A percentile compares a stretch with the other conserved stretches of the same genome.
These are phyloP conservation scores for Arctocebus calabarensis DNA, from an alignment of 2,797 vertebrate species.

Conservation along the genomic window DNA sequence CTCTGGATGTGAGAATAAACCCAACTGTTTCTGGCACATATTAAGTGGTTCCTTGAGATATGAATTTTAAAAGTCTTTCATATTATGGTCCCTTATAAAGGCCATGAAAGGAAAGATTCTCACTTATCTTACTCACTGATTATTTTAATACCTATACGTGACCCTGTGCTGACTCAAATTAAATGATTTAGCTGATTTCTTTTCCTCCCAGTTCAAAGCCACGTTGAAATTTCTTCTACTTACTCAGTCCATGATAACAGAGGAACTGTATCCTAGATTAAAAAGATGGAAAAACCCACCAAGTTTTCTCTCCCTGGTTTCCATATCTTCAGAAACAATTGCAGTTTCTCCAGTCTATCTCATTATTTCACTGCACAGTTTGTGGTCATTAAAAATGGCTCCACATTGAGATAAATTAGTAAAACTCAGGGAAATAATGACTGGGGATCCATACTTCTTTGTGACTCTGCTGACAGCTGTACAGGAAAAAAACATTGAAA, in stretches of 20 bases:
- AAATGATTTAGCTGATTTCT: slow-evolving; percentile 22
- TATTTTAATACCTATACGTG: not conserved
- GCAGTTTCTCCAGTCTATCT: not conserved
- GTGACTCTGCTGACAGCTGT: not conserved
- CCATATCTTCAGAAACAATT: not conserved
- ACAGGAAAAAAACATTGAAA: not conserved
- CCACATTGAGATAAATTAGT: not conserved
- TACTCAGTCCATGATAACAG: not conserved
- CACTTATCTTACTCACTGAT: slow-evolving; percentile 42
- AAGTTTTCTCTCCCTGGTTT: not conserved
- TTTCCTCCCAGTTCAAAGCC: slow-evolving; percentile 2
- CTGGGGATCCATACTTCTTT: not conserved
- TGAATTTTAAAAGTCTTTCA: not conserved
- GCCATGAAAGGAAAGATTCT: slow-evolving; percentile 40
- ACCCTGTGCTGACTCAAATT: not conserved
- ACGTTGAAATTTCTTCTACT: not conserved
- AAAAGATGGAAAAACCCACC: not conserved
- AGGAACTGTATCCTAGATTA: not conserved
- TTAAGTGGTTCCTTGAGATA: not conserved
- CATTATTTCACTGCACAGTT: not conserved
- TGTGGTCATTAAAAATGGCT: not conserved
- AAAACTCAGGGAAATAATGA: not conserved
- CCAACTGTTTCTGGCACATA: slow-evolving; percentile 30
- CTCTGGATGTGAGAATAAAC: not conserved
- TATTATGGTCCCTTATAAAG: slow-evolving; percentile 3